Evolutionary conservation across 2,113 vertebrate species (phyloP), one percentile per base, ranked within the genome.

Genomic region (Anas platyrhynchos): DNA sequence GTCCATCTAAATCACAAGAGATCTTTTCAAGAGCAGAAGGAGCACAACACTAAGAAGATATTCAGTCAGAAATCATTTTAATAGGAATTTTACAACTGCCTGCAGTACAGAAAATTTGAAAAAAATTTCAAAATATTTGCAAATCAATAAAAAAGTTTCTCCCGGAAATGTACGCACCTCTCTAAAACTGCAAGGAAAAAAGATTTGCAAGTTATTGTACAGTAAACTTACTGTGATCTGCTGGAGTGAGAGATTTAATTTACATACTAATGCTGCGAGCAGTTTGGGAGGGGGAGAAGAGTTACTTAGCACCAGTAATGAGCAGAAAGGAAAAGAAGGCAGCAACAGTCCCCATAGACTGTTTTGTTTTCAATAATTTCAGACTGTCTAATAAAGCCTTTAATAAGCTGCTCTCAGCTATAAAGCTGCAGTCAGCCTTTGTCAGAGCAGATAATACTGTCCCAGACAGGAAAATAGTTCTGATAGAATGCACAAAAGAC

Each of bases 311-410:
- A 77, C 93, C 86, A 89, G 76, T 93, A 96, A 97, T 83, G 84
- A 96, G 93, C 75, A 95, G 85, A 55, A 56, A 66, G 80, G 81
- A 66, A 88, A 88, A 88, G 75, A 66, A 78, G 48, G 91, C 89
- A 81, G 84, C 89, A 92, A 62, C 77, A 65, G 91, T 94, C 93
- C 81, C 83, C 69, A 59, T 1, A 27, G 78, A 86, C 93, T 89
- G 85, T 95, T 97, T 96, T 93, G 94, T 95, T 97, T 94, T 65
- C 83, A 90, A 38, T 96, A 89, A 97, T 93, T 97, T 96, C 65
- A 97, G 89, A 68, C 66, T 86, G 80, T 54, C 88, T 94, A 96
- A 91, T 93, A 88, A 95, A 0, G 52, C 58, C 93, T 93, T 93
- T 84, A 96, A 78, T 88, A 93, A 96, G 94, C 92, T 89, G 58